Evolutionary conservation across 1,140 invertebrate species (phyloP).

Genomic region (Danaus melanippus): DNA sequence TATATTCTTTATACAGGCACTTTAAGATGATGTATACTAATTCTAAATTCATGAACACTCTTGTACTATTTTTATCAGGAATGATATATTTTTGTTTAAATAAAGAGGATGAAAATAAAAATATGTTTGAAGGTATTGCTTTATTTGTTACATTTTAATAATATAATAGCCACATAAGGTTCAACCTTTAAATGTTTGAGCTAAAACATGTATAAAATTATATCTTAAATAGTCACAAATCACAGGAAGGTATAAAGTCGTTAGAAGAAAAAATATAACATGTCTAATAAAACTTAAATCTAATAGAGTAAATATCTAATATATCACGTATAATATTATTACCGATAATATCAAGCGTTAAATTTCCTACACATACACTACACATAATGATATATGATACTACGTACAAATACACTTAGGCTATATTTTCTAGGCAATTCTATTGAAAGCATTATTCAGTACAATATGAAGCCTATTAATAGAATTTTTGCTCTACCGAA

Average conservation of each 20-base stretch:
- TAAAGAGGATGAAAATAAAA: too few species aligned
- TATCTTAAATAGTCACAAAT: slow-evolving; percentile 62
- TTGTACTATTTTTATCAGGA: too few species aligned
- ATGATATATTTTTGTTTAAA: too few species aligned
- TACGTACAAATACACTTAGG: slow-evolving; percentile 24
- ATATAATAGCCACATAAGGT: slow-evolving; percentile 57
- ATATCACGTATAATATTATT: slow-evolving; percentile 19
- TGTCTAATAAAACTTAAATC: slow-evolving; percentile 39
- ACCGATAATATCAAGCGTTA: slow-evolving; percentile 17
- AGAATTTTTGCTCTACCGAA: slow-evolving; percentile 17
- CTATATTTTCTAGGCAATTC: slow-evolving; percentile 33
- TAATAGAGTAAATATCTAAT: slow-evolving; percentile 18
- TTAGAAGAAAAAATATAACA: slow-evolving; percentile 49
- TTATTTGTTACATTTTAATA: slow-evolving; percentile 42
- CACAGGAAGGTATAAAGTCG: slow-evolving; percentile 47
- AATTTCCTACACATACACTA: slow-evolving; percentile 17
- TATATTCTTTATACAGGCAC: too few species aligned
- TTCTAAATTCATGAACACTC: too few species aligned
- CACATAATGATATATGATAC: slow-evolving; percentile 12
- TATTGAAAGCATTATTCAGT: slow-evolving; percentile 29
- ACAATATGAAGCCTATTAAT: slow-evolving; percentile 22
- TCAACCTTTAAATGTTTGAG: slow-evolving; percentile 54
- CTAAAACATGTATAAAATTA: slow-evolving; percentile 64
- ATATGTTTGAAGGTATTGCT: slow-evolving; percentile 48
- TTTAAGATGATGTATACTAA: too few species aligned